Conservation (phyloP, 2,888 invertebrate genomes). For the Drosophila mimica region DNA sequence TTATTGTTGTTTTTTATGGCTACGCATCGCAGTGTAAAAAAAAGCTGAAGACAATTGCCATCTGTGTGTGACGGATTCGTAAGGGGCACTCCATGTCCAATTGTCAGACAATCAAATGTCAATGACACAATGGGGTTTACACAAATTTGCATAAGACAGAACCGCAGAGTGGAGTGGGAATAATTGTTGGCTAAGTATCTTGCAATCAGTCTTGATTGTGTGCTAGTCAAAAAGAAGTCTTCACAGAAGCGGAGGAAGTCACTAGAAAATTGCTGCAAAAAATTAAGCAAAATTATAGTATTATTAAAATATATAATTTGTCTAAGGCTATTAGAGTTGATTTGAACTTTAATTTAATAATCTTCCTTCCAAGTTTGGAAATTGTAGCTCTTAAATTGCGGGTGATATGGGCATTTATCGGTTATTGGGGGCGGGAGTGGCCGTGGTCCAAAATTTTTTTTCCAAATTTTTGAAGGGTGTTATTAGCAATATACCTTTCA, state of each 20-base stretch:
- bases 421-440: too few relatives aligned
- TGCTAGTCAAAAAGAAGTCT: background rate
- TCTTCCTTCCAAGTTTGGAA: too few relatives aligned
- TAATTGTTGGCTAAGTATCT: background rate
- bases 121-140: conserved; percentile 33
- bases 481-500: too few relatives aligned
- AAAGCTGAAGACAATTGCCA: conserved; percentile 7
- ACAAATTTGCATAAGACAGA: conserved; percentile 39
- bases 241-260: background rate
- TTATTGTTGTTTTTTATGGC: conserved; percentile 6
- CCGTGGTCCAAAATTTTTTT: too few relatives aligned
- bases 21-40: conserved; percentile 8
- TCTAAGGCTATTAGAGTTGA: background rate
- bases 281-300: background rate
- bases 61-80: conserved; percentile 36
- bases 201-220: background rate
- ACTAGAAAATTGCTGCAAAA: background rate
- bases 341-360: background rate
- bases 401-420: too few relatives aligned
- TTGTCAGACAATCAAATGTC: conserved; percentile 34
- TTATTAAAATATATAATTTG: background rate
- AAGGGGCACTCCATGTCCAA: conserved; percentile 38
- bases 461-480: too few relatives aligned
- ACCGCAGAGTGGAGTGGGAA: background rate
- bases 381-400: too few relatives aligned